Percentiles rank a stretch among this genome's conserved stretches.
Conservation (phyloP, 35 echinoderm and acorn worm species). For the Patiria miniata region DNA sequence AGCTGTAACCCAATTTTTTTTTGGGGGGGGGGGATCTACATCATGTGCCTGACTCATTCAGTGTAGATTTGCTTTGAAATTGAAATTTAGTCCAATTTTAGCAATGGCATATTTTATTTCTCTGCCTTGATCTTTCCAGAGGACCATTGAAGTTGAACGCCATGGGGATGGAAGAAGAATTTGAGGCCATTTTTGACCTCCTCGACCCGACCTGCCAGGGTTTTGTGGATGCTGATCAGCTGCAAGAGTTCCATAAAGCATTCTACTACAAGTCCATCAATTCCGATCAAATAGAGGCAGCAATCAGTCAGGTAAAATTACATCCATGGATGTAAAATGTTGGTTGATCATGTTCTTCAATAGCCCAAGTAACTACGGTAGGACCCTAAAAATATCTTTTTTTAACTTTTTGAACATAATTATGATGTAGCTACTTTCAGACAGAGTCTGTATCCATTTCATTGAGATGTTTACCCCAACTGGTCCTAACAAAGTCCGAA, state of each 20-base stretch:
- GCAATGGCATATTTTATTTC: no score
- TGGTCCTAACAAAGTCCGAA: no score
- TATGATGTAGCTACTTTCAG: no score
- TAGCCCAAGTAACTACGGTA: background rate
- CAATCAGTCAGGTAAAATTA: conserved; percentile 2
- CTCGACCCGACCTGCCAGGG: conserved; percentile 67
- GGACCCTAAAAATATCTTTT: background rate
- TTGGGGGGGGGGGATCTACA: no score
- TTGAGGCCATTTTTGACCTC: conserved; percentile 73
- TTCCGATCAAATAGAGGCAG: conserved; percentile 67
- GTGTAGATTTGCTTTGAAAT: no score
- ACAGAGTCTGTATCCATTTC: no score
- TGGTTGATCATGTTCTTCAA: background rate
- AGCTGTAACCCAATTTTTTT: no score
- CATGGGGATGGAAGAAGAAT: conserved; percentile 47
- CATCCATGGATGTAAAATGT: background rate
- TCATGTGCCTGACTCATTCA: no score
- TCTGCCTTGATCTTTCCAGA: no score
- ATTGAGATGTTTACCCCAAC: no score
- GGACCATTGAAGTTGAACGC: background rate
- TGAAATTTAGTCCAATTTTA: no score
- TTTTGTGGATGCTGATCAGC: conserved; percentile 73
- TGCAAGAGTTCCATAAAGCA: conserved; percentile 75
- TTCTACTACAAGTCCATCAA: conserved; percentile 69
- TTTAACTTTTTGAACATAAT: background rate